A percentile compares a stretch with the other conserved stretches of the same genome.
Evolutionary conservation across 2,113 vertebrate genomes (phyloP).

Genomic region (Arizona elegans): DNA sequence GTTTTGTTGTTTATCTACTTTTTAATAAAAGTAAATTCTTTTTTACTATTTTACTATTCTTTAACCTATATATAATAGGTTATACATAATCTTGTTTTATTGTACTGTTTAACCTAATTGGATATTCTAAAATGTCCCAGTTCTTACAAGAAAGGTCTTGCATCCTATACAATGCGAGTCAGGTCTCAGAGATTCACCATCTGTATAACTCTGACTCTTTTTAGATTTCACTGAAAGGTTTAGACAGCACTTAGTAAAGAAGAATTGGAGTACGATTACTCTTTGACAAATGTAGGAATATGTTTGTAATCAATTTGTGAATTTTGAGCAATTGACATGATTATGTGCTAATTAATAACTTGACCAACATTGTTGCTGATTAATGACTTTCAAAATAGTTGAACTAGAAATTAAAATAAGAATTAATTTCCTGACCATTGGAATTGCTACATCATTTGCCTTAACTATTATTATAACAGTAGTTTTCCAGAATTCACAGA

Average conservation of each 20-base stretch:
- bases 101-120: background rate
- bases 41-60: background rate
- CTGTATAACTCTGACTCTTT: background rate
- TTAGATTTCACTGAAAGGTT: background rate
- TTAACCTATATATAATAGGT: background rate
- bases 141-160: background rate
- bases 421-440: background rate
- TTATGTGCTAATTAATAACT: background rate
- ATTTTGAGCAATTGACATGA: background rate
- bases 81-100: background rate
- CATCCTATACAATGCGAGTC: background rate
- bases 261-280: background rate
- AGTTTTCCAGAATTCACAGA: background rate
- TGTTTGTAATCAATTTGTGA: background rate
- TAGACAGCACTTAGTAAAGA: background rate
- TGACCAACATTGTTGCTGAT: background rate
- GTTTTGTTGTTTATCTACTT: background rate
- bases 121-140: background rate
- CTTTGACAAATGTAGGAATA: background rate
- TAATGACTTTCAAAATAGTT: background rate
- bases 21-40: background rate
- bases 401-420: background rate
- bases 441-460: background rate
- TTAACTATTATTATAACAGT: background rate
- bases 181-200: background rate